Base-by-base conservation (phyloP, 2,113 vertebrate genomes). In the Prunella fulvescens region DNA sequence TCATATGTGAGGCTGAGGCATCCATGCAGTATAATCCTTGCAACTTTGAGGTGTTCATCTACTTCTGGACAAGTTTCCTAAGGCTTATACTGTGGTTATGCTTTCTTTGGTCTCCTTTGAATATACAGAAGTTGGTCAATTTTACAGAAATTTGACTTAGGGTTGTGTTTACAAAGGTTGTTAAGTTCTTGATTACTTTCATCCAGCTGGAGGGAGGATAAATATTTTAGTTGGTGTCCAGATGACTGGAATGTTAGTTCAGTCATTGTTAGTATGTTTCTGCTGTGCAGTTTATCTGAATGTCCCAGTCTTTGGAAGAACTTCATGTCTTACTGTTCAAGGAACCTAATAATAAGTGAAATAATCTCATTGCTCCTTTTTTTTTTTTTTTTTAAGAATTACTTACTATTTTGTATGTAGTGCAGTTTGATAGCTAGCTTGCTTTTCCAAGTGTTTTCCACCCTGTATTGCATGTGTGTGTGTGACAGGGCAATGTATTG, bases 381-480 rank as follows among this genome's bases (percentile, higher is more conserved):
- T 67, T 76, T 74, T 24, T 57, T 57, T 23, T 14, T 16, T 57
- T 35, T 28, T 4, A 67, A 54, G 10, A 54, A 25, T 39, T 42
- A 11, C 11, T n/a, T 64, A 3, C 9, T 76, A 7, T 65, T 93
- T 88, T 92, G 3, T 54, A 16, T 40, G 20, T 56, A 60, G 10
- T 31, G 9, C 23, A 67, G 23, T 70, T 86, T 10, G 1, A 12
- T 58, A 78, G 33, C 0, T 2, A 29, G 15, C 47, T 81, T 77
- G 61, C n/a, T 69, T 71, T 81, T 64, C 14, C 0, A 88, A 40
- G 7, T 44, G 51, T 62, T 88, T 84, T 67, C 33, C 5, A 11
- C 28, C 5, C 35, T 51, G 12, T 45, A 2, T 60, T 84, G 10
- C 1, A 0, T 18, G 1, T 1, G 3, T 24, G 14, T 33, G 6